Evolutionary conservation across 2,113 vertebrate genomes (phyloP).

Genomic region (Abramis brama): DNA sequence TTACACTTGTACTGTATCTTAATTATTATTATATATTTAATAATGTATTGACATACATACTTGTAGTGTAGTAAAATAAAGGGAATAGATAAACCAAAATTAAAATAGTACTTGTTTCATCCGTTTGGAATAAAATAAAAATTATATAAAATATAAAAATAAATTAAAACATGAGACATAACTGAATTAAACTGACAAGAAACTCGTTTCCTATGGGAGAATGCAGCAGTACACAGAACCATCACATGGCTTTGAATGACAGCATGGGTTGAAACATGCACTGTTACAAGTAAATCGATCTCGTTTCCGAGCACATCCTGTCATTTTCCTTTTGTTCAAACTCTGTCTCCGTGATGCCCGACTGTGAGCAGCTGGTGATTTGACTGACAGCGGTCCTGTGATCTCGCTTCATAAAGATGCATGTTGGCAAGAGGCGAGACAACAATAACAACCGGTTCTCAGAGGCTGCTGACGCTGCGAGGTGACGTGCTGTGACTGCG

Average conservation of each 20-base stretch:
- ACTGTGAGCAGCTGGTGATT: background rate
- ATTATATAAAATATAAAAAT: too few species aligned
- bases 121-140: too few species aligned
- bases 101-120: too few species aligned
- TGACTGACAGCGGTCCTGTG: constrained; percentile 17
- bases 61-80: too few species aligned
- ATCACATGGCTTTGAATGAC: background rate
- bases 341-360: background rate
- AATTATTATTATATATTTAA: background rate
- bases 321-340: background rate
- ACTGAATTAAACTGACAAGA: background rate
- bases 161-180: background rate
- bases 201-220: background rate
- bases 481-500: constrained; percentile 53
- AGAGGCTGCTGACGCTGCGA: constrained; percentile 52
- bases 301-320: background rate
- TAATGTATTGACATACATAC: background rate
- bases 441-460: constrained; percentile 44
- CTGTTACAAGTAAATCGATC: background rate
- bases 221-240: background rate
- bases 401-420: constrained; percentile 31
- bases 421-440: constrained; percentile 45
- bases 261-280: background rate
- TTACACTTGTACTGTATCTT: background rate
- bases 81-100: background rate